These are phyloP conservation scores for Autographa pulchrina DNA, from an alignment of 2,888 invertebrate species.

Conservation along the genomic window DNA sequence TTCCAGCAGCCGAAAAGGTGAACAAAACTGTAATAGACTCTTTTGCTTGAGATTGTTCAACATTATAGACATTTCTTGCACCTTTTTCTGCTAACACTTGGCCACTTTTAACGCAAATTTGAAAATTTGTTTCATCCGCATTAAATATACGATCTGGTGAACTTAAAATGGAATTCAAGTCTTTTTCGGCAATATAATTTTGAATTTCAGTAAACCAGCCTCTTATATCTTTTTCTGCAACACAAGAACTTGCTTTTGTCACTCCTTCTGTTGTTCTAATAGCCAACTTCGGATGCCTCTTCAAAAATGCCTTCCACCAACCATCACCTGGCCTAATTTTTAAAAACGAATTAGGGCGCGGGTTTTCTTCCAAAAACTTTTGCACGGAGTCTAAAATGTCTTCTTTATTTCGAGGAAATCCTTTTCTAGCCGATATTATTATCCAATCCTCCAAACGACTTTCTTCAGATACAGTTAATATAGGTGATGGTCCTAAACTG, in stretches of 20 bases:
- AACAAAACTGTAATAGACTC: constrained; percentile 27
- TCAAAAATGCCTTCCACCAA: constrained; percentile 9
- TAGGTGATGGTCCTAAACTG: not conserved
- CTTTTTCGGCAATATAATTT: not conserved
- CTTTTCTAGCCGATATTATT: not conserved
- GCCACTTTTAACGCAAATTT: constrained; percentile 8
- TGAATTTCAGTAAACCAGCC: too few relatives aligned
- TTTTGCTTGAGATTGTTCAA: constrained; percentile 9
- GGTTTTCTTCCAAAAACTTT: constrained; percentile 31
- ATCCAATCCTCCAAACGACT: not conserved
- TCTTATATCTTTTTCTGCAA: constrained; percentile 9
- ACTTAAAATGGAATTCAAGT: not conserved
- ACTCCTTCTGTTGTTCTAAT: constrained; percentile 7
- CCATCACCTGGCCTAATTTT: constrained; percentile 19
- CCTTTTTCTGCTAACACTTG: constrained; percentile 6
- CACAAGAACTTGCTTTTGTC: constrained; percentile 10
- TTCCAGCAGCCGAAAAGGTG: constrained; percentile 27
- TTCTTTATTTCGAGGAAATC: constrained; percentile 11
- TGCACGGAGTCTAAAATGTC: constrained; percentile 7
- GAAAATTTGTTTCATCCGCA: constrained; percentile 7
- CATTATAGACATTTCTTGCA: not conserved
- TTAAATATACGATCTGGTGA: not conserved
- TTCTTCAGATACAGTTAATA: constrained; percentile 8
- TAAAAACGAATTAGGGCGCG: constrained; percentile 35
- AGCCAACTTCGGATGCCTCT: not conserved